phyloP scores from a whole-genome alignment of 2,113 vertebrate species.

The Cavia porcellus region DNA sequence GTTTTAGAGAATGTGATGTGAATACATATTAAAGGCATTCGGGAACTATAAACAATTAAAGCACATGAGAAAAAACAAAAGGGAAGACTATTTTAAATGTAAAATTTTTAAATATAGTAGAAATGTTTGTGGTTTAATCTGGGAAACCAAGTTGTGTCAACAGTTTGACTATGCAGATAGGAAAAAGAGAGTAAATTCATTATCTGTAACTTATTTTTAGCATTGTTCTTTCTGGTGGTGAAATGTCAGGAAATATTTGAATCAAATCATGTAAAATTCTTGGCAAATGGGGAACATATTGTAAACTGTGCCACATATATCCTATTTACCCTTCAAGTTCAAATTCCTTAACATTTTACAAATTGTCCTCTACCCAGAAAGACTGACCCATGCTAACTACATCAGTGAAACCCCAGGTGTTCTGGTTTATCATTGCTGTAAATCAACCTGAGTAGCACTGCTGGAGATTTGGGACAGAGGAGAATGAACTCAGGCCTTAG shows the following conservation, averaged over 20 bases:
- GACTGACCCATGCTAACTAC: not conserved
- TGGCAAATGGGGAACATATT: not conserved
- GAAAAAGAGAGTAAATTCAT: not conserved
- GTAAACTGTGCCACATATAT: not conserved
- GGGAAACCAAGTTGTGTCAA: not conserved
- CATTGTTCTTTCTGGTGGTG: constrained; percentile 28
- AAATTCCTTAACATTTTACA: constrained; percentile 17
- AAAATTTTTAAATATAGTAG: not conserved
- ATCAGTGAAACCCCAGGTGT: not conserved
- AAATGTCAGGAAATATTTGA: constrained; percentile 53
- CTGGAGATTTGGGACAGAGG: not conserved
- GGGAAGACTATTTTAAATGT: not conserved
- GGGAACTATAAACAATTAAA: not conserved
- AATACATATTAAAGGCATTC: not conserved
- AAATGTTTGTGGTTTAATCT: not conserved
- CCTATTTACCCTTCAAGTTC: not conserved
- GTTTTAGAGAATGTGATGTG: not conserved
- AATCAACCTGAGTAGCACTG: not conserved
- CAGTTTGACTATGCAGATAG: not conserved
- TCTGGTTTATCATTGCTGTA: not conserved
- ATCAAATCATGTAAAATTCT: constrained; percentile 4
- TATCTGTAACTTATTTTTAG: constrained; percentile 4
- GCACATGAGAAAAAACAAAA: not conserved
- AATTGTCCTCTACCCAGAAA: not conserved
- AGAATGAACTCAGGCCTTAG: not conserved